Percentiles rank a stretch among this genome's conserved stretches.
Evolutionary conservation across 2,113 vertebrate genomes (phyloP).

Genomic region (Mastomys coucha): DNA sequence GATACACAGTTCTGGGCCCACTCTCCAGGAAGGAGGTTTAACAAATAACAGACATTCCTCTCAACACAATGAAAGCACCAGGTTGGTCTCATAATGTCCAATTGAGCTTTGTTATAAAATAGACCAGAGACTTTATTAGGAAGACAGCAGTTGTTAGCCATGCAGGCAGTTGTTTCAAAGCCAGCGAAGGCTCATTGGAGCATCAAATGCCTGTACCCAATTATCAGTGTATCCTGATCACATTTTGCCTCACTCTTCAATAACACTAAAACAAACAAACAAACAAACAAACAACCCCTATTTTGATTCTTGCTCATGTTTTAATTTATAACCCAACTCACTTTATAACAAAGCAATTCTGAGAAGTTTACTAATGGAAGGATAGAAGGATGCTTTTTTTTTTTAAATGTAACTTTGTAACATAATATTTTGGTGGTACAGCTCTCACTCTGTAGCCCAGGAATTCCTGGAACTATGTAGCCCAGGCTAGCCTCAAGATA

Average conservation of each 20-base stretch:
- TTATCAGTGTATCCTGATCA: conserved; percentile 59
- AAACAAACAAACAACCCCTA: neutral
- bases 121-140: conserved; percentile 9
- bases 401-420: neutral
- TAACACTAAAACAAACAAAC: neutral
- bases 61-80: conserved; percentile 69
- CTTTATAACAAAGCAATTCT: neutral
- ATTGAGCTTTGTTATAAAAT: conserved; percentile 44
- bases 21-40: conserved; percentile 51
- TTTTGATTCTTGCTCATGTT: conserved; percentile 52
- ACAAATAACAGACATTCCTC: conserved; percentile 40
- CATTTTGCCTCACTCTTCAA: conserved; percentile 39
- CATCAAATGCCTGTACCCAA: conserved; percentile 26
- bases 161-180: conserved; percentile 53
- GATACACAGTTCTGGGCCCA: conserved; percentile 19
- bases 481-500: neutral
- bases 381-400: conserved; percentile 16
- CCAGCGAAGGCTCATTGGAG: neutral
- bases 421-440: neutral
- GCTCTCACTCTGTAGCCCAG: neutral
- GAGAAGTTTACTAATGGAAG: conserved; percentile 12
- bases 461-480: neutral
- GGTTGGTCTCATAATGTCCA: conserved; percentile 25
- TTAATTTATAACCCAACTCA: conserved; percentile 23
- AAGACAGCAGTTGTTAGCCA: conserved; percentile 43